A percentile compares a stretch with the other conserved stretches of the same genome.
Evolutionary conservation across 2,113 vertebrate genomes (phyloP).

Genomic region (Gymnocephalus cernua): DNA sequence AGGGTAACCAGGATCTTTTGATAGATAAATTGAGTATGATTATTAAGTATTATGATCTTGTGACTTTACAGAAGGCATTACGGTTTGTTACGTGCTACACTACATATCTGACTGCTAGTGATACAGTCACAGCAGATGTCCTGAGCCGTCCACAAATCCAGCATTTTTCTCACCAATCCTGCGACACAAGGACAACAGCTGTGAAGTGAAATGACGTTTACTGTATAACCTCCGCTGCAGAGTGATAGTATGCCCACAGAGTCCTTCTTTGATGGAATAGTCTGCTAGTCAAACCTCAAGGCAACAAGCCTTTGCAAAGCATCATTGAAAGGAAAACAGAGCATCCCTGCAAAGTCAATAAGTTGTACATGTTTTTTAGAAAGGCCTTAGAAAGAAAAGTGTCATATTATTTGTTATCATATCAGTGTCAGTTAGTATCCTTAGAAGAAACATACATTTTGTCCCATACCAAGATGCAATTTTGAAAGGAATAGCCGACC

Average conservation of each 20-base stretch:
- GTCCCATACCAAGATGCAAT: constrained; percentile 11
- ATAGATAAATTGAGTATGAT: not conserved
- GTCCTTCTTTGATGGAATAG: constrained; percentile 10
- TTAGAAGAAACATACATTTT: not conserved
- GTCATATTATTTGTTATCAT: not conserved
- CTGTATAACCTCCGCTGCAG: constrained; percentile 9
- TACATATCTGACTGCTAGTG: constrained; percentile 32
- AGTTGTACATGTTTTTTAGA: not conserved
- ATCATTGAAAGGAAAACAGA: not conserved
- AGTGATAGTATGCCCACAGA: constrained; percentile 30
- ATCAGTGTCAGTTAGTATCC: constrained; percentile 2
- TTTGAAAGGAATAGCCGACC: constrained; percentile 1
- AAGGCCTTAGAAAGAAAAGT: not conserved
- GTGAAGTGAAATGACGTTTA: constrained; percentile 51
- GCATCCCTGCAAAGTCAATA: constrained; percentile 5
- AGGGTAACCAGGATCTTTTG: not conserved
- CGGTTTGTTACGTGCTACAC: constrained; percentile 1
- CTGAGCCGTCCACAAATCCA: constrained; percentile 13
- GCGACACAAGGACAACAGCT: constrained; percentile 31
- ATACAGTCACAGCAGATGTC: constrained; percentile 38
- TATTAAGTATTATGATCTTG: constrained; percentile 5
- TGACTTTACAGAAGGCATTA: constrained; percentile 26
- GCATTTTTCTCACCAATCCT: constrained; percentile 32
- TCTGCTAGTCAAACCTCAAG: constrained; percentile 9
- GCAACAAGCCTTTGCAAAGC: not conserved